Conservation (phyloP, 2,797 vertebrate species). For the Lepidocolaptes lacrymiger region DNA sequence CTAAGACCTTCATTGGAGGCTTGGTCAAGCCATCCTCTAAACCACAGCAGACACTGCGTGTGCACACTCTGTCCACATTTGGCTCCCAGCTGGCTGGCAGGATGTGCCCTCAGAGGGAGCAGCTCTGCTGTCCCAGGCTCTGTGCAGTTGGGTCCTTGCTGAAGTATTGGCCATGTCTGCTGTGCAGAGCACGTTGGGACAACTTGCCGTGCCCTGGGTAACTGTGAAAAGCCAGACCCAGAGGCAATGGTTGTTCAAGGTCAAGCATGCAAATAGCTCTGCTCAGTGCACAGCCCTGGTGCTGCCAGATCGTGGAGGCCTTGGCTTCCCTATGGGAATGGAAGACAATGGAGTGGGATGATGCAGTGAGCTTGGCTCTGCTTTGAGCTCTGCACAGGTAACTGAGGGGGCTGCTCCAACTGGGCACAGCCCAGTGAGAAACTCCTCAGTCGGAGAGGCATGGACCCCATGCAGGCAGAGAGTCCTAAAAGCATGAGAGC, state of each 20-base stretch:
- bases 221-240: background rate
- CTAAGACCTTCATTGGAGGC: background rate
- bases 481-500: background rate
- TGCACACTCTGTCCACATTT: background rate
- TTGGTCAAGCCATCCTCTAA: background rate
- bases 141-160: background rate
- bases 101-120: background rate
- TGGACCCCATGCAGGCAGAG: rapidly evolving
- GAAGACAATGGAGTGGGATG: background rate
- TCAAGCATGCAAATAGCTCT: background rate
- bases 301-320: background rate
- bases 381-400: background rate
- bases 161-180: background rate
- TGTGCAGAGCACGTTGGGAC: background rate
- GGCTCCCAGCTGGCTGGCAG: background rate
- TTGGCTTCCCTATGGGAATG: background rate
- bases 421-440: background rate
- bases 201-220: background rate
- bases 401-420: background rate
- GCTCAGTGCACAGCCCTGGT: background rate
- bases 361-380: background rate
- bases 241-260: slow-evolving; percentile 3
- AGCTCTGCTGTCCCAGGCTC: background rate
- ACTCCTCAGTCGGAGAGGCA: background rate
- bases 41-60: background rate